phyloP scores from a whole-genome alignment of 2,113 vertebrate species.

The Austrofundulus limnaeus region DNA sequence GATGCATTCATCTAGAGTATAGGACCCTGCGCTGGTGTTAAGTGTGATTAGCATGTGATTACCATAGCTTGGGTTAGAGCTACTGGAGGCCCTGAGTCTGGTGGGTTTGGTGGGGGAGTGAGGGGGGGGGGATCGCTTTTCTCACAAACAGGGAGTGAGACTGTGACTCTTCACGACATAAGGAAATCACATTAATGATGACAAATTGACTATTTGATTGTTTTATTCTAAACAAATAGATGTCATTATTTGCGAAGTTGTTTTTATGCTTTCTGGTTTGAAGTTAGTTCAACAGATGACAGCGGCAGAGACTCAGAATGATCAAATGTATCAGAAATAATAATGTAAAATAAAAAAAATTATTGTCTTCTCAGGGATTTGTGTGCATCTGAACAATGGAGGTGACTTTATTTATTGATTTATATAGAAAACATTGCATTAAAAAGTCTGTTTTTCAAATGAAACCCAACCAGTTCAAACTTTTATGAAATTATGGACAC shows the following conservation, averaged over 20 bases:
- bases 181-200: constrained; percentile 64
- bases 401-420: no score
- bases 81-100: constrained; percentile 62
- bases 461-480: no score
- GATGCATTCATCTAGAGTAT: constrained; percentile 79
- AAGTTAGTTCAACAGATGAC: not conserved
- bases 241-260: constrained; percentile 28
- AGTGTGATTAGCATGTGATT: constrained; percentile 79
- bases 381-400: no score
- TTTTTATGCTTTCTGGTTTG: constrained; percentile 16
- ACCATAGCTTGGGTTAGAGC: constrained; percentile 73
- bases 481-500: no score
- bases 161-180: constrained; percentile 54
- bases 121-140: constrained; percentile 49
- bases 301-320: constrained; percentile 1
- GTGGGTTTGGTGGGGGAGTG: constrained; percentile 24
- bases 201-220: constrained; percentile 67
- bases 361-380: no score
- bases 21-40: constrained; percentile 77
- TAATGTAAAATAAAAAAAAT: no score
- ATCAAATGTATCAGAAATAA: not conserved
- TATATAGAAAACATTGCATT: no score
- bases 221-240: constrained; percentile 64
- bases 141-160: constrained; percentile 56
- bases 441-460: no score